Evolutionary conservation across 2,797 vertebrate species (phyloP).

Genomic region (Botia almorhae): DNA sequence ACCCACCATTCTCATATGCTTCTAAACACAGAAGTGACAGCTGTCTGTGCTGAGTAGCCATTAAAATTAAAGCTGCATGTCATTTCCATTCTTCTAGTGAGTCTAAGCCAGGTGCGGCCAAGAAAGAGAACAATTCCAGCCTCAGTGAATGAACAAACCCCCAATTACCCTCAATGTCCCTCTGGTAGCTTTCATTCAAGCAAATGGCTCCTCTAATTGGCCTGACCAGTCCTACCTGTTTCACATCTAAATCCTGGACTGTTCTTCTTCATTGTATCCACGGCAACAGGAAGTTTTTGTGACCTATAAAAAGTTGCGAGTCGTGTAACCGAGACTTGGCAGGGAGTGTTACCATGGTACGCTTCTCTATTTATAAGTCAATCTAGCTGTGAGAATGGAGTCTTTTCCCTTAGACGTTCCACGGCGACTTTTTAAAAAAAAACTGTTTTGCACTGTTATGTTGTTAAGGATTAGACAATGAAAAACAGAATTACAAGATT

Average conservation of each 20-base stretch:
- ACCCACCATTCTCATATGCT: conserved; percentile 26
- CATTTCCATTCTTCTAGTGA: conserved; percentile 66
- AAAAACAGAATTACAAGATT: neutral
- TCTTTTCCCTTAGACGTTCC: conserved; percentile 16
- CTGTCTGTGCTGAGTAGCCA: conserved; percentile 47
- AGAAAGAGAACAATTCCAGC: conserved; percentile 60
- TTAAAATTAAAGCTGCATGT: conserved; percentile 63
- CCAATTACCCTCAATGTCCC: conserved; percentile 68
- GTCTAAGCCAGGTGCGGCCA: conserved; percentile 68
- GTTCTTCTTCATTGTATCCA: conserved; percentile 73
- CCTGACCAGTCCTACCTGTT: conserved; percentile 77
- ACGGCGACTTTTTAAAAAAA: neutral
- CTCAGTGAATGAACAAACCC: conserved; percentile 70
- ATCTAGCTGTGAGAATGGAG: conserved; percentile 60
- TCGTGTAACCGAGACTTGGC: conserved; percentile 73
- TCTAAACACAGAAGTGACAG: conserved; percentile 47
- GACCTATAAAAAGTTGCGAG: conserved; percentile 79
- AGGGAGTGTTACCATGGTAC: conserved; percentile 72
- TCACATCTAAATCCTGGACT: conserved; percentile 64
- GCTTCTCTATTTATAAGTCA: conserved; percentile 74
- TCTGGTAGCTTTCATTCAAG: conserved; percentile 72
- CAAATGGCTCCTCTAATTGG: conserved; percentile 71
- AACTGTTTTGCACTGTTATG: conserved; percentile 21
- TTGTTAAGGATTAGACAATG: conserved; percentile 20
- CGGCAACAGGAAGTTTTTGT: conserved; percentile 77